Percentiles rank a stretch among this genome's conserved stretches.
Conservation (phyloP, 2,888 invertebrate species). For the Ceramica pisi region DNA sequence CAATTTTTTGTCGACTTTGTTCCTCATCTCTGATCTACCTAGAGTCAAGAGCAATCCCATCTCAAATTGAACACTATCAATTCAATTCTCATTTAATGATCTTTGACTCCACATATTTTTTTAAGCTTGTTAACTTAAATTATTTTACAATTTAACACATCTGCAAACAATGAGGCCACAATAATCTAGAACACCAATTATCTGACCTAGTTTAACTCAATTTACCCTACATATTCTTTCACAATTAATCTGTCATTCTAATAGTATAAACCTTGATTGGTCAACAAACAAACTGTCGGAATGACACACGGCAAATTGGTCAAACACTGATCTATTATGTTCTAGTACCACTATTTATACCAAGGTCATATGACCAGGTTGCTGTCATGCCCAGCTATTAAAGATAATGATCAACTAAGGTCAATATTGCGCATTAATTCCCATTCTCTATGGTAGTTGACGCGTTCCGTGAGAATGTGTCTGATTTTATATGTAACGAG, state of each 20-base stretch:
- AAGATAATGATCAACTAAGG: slow-evolving; percentile 69
- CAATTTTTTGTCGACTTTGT: no score
- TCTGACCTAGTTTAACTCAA: slow-evolving; percentile 27
- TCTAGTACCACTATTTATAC: slow-evolving; percentile 31
- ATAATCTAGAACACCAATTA: not conserved
- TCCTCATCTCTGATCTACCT: no score
- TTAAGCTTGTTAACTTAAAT: not conserved
- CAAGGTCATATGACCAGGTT: slow-evolving; percentile 59
- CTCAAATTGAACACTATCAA: no score
- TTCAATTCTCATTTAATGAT: no score
- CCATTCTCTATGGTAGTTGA: slow-evolving; percentile 39
- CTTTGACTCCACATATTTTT: not conserved
- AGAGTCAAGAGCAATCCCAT: no score
- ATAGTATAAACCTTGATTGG: slow-evolving; percentile 57
- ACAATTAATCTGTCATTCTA: slow-evolving; percentile 51
- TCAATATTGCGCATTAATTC: slow-evolving; percentile 67
- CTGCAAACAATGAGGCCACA: not conserved
- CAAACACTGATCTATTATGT: slow-evolving; percentile 45
- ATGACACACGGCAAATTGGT: slow-evolving; percentile 66
- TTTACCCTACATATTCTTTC: slow-evolving; percentile 12
- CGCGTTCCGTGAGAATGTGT: slow-evolving; percentile 63
- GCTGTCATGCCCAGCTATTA: slow-evolving; percentile 70
- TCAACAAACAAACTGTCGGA: slow-evolving; percentile 63
- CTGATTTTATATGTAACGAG: slow-evolving; percentile 32
- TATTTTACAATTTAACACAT: not conserved